Evolutionary conservation across 2,797 vertebrate genomes (phyloP).

Genomic region (Erpetoichthys calabaricus): DNA sequence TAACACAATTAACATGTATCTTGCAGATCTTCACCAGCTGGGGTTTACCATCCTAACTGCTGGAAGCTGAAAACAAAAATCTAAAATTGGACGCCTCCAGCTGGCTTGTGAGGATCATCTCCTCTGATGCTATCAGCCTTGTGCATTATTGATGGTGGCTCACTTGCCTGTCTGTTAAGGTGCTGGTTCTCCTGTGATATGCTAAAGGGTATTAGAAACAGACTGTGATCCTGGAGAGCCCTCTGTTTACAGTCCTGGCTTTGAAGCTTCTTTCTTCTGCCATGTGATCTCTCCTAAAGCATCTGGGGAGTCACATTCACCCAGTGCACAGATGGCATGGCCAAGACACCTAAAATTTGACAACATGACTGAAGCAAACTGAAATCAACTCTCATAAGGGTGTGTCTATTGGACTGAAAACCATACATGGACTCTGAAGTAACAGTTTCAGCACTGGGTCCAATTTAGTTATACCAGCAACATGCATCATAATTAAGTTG

Average conservation of each 20-base stretch:
- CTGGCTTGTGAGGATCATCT: slow-evolving; percentile 8
- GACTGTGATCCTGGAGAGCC: background rate
- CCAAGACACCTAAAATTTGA: too few species aligned
- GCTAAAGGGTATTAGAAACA: slow-evolving; percentile 18
- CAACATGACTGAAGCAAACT: too few species aligned
- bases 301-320: too few species aligned
- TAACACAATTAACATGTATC: slow-evolving; percentile 9
- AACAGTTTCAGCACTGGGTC: too few species aligned
- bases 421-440: too few species aligned
- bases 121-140: slow-evolving; percentile 15
- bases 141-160: slow-evolving; percentile 35
- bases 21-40: background rate
- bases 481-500: too few species aligned
- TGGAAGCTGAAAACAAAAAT: slow-evolving; percentile 11
- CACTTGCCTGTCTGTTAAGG: slow-evolving; percentile 18
- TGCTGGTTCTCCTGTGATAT: slow-evolving; percentile 17
- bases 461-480: too few species aligned
- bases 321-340: too few species aligned
- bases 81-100: slow-evolving; percentile 16
- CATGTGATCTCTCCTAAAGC: background rate
- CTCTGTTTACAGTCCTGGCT: too few species aligned
- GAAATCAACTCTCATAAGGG: too few species aligned
- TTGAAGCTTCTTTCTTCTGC: background rate
- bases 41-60: too few species aligned
- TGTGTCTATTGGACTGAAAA: too few species aligned